phyloP scores from a whole-genome alignment of 64 coral and sea anemone species.

The Montipora capricornis region DNA sequence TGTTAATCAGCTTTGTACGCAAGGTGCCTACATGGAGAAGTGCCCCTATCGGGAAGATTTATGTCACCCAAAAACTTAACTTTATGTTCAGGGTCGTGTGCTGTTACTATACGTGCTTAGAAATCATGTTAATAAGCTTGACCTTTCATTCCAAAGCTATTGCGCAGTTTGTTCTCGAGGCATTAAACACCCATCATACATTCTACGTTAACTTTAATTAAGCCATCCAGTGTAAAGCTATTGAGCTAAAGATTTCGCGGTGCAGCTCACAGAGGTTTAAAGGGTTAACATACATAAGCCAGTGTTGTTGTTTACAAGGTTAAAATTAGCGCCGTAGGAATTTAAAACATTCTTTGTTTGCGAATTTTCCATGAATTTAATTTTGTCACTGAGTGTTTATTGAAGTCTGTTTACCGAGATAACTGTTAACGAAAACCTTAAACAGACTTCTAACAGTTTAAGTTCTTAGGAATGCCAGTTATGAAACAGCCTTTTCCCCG shows the following conservation, averaged over 20 bases:
- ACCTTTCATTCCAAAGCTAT: background rate
- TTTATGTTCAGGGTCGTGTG: background rate
- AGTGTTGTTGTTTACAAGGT: slow-evolving; percentile 21
- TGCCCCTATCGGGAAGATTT: too few relatives aligned
- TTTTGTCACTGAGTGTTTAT: background rate
- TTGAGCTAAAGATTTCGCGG: too few relatives aligned
- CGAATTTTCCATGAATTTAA: background rate
- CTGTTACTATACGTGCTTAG: background rate
- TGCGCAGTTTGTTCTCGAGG: background rate
- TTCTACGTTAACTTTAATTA: too few relatives aligned
- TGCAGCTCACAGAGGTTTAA: too few relatives aligned
- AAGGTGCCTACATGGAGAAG: background rate
- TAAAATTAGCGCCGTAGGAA: background rate
- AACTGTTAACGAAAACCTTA: too few relatives aligned
- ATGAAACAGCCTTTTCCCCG: background rate
- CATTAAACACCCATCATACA: background rate
- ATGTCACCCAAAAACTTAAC: too few relatives aligned
- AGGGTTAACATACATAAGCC: background rate
- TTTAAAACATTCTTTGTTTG: background rate
- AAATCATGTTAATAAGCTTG: background rate
- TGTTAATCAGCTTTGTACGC: background rate
- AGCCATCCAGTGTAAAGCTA: too few relatives aligned
- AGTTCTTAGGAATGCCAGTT: background rate
- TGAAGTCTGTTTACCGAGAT: slow-evolving; percentile 3
- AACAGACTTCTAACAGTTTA: too few relatives aligned